These are phyloP conservation scores for Ormyrus pomaceus DNA, from an alignment of 2,888 invertebrate genomes.

Conservation along the genomic window DNA sequence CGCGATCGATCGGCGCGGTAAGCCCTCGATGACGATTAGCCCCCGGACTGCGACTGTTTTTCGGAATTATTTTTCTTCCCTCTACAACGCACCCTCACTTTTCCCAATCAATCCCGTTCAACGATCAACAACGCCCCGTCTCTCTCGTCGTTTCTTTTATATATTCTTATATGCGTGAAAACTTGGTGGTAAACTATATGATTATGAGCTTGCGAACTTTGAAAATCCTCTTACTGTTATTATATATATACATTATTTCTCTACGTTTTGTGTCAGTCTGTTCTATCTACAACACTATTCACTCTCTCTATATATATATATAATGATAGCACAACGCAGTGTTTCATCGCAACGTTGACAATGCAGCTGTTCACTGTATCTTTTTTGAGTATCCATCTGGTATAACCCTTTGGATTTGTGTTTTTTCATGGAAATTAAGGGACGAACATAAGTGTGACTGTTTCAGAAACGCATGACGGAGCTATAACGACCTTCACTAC, in stretches of 20 bases:
- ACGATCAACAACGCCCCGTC: too few species aligned
- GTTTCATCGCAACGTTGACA: slow-evolving; percentile 2
- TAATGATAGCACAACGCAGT: neutral
- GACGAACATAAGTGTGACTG: neutral
- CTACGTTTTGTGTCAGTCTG: neutral
- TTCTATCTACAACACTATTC: neutral
- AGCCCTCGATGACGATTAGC: too few species aligned
- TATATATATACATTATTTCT: neutral
- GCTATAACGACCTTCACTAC: neutral
- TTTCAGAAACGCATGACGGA: slow-evolving; percentile 2
- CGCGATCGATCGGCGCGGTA: too few species aligned
- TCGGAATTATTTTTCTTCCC: neutral
- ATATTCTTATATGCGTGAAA: too few species aligned
- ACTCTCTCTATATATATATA: neutral
- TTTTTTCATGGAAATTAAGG: neutral
- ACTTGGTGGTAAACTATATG: neutral
- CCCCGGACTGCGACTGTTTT: too few species aligned
- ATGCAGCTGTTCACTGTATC: neutral
- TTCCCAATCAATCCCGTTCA: neutral
- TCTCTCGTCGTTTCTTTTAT: too few species aligned
- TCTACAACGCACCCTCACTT: neutral
- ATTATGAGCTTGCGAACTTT: slow-evolving; percentile 1
- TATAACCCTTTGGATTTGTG: neutral
- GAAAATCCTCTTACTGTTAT: slow-evolving; percentile 3
- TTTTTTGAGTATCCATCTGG: neutral